A percentile compares a stretch with the other conserved stretches of the same genome.
phyloP scores from a whole-genome alignment of 2,888 invertebrate genomes.

The Tyria jacobaeae region DNA sequence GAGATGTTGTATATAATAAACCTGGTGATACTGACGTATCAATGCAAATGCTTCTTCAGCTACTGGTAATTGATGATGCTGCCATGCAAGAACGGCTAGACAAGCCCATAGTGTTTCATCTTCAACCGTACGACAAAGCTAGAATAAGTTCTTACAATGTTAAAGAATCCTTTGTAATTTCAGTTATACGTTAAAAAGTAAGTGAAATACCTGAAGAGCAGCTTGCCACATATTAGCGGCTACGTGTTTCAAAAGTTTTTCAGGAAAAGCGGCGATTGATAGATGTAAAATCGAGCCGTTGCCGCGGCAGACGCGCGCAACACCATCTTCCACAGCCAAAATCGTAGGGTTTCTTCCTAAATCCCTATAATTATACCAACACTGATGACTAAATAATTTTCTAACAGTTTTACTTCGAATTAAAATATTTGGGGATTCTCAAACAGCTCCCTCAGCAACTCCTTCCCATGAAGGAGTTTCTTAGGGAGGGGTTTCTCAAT shows the following conservation, averaged over 20 bases:
- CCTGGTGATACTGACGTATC: constrained; percentile 89
- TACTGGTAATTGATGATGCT: constrained; percentile 93
- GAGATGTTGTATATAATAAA: constrained; percentile 93
- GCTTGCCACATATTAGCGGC: constrained; percentile 93
- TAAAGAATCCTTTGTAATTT: not conserved
- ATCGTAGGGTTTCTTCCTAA: constrained; percentile 95
- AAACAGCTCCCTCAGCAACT: not conserved
- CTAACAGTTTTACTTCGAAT: not conserved
- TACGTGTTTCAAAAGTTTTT: constrained; percentile 86
- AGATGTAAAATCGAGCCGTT: constrained; percentile 95
- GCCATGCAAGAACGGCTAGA: constrained; percentile 96
- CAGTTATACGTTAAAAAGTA: not conserved
- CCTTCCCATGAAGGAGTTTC: not conserved
- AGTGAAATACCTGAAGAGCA: constrained; percentile 89
- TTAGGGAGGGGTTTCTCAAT: too few species aligned
- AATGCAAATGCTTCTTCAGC: constrained; percentile 97
- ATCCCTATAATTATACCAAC: constrained; percentile 86
- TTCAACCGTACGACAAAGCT: constrained; percentile 83
- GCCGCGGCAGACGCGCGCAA: constrained; percentile 93
- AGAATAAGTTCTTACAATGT: constrained; percentile 19
- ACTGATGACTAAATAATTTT: not conserved
- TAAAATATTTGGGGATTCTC: too few species aligned
- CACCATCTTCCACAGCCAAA: constrained; percentile 93
- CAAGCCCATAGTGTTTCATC: constrained; percentile 95
- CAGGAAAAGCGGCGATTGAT: constrained; percentile 90